phyloP scores from a whole-genome alignment of 1,140 invertebrate genomes.

The Drosophila dunni region DNA sequence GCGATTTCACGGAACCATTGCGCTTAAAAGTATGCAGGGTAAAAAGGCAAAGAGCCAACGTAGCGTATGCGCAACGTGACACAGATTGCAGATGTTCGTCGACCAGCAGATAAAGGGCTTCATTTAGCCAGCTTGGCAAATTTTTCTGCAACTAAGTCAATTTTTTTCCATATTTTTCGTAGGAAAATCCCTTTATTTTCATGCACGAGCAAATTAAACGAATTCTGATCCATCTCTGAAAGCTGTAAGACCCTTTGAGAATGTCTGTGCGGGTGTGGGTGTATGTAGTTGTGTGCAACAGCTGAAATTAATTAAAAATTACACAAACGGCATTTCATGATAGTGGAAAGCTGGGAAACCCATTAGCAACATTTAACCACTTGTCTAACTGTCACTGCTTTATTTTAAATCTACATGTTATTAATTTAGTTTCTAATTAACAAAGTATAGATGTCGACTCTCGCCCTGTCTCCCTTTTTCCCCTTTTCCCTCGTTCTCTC shows the following conservation, averaged over 20 bases:
- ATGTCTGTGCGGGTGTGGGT: conserved; percentile 1
- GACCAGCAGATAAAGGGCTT: conserved; percentile 7
- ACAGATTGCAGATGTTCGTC: conserved; percentile 25
- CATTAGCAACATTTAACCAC: neutral
- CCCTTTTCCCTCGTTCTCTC: neutral
- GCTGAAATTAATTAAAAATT: conserved; percentile 75
- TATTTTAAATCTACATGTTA: conserved; percentile 5
- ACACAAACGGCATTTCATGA: conserved; percentile 51
- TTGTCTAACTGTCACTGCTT: conserved; percentile 13
- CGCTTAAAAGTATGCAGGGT: conserved; percentile 51
- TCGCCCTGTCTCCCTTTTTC: neutral
- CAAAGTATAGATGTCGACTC: neutral
- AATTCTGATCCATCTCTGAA: conserved; percentile 9
- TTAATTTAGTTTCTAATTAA: conserved; percentile 16
- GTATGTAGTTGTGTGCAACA: conserved; percentile 30
- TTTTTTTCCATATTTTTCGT: conserved; percentile 25
- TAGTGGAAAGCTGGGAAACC: conserved; percentile 17
- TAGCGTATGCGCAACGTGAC: conserved; percentile 29
- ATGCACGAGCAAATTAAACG: conserved; percentile 25
- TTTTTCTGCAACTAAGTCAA: neutral
- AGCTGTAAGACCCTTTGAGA: conserved; percentile 3
- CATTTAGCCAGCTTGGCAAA: conserved; percentile 3
- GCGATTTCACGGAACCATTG: conserved; percentile 22
- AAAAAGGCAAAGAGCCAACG: conserved; percentile 30
- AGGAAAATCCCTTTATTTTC: conserved; percentile 14